Evolutionary conservation across 2,113 vertebrate species (phyloP), one percentile per base, ranked within the genome.

Genomic region (Microcebus griseorufus): DNA sequence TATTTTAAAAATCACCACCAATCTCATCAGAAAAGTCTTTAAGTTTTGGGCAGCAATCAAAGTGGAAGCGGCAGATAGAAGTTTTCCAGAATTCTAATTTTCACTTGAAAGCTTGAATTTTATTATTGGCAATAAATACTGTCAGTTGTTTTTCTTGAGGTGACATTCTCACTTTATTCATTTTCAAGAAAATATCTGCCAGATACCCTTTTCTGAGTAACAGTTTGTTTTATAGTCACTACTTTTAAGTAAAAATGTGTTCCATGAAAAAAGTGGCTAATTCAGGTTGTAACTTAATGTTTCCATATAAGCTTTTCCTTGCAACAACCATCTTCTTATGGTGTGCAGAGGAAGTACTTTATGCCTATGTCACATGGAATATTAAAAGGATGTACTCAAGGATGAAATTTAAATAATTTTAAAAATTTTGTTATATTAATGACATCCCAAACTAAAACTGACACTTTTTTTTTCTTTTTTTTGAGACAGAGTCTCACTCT

Each of bases 1-100:
- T 75, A 88, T 88, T 92, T 92, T 90, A 29, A 18, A 85, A 91
- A 60, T 87, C 39, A 88, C 32, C 62, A 78, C 60, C 60, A 78
- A 34, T 70, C 53, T 91, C 32, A 60, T 72, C n/a, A 95, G 53
- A 42, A 95, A 72, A 82, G 7, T 39, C 42, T 73, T 88, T 84
- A 94, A 62, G 37, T 89, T 6, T 90, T 90, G 4, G 65, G 13
- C 55, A 83, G 29, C 10, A 37, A 37, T 37, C 37, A 94, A 90
- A 53, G 55, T 93, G 42, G 45, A 78, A 14, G 22, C 89, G 48
- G 27, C 37, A 85, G 37, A 37, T 37, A 37, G 1, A 93, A 12
- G 12, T 65, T 90, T 78, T 65, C 62, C 12, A 73, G 51, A 96
- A 90, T 90, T 93, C 32, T 64, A 23, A 37, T 90, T 90, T 81